Evolutionary conservation across 2,888 invertebrate genomes (phyloP), one percentile per base, ranked within the genome.

Genomic region (Yponomeuta evonymella): DNA sequence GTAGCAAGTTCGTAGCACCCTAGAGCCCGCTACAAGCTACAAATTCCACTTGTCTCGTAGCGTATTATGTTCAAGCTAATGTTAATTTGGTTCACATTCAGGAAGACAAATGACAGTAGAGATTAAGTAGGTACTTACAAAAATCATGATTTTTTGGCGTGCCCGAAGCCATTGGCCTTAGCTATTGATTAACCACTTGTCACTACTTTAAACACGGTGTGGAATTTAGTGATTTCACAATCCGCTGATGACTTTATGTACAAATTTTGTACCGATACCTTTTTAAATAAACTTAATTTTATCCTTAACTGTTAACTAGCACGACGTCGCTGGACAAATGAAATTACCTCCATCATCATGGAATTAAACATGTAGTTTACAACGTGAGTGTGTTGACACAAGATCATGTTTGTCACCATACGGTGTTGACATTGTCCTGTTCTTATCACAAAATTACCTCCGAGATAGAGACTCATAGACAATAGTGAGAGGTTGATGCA

Each of bases 61-160:
- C 64, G 8, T 11, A 58, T 58, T n/a, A 9, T 58, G 11, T 58
- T 58, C 2, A 58, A 2, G 58, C 58, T 58, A 15, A n/a, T 58
- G 36, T 4, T 36, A 36, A 36, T 36, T 36, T 36, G 36, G 36
- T 36, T 36, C 36, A 36, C 36, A 36, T 4, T 36, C 36, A 1
- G 2, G 36, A 36, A 43, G 6, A 43, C 43, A 43, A 43, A 8
- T 43, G 6, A 5, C 43, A 43, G 43, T 43, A 43, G 1, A 1
- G 6, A 43, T 43, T 15, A 58, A 58, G 23, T 1, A 74, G 70
- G 48, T 78, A 90, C 91, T 91, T 78, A 92, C 91, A 92, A 75
- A 92, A 92, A 71, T 89, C 83, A 77, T 91, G 90, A 75, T 83
- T 81, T 73, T 74, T 75, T 77, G 72, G 70, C 74, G 74, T 72